phyloP scores from a whole-genome alignment of 2,797 vertebrate species.

The Streptopelia turtur region DNA sequence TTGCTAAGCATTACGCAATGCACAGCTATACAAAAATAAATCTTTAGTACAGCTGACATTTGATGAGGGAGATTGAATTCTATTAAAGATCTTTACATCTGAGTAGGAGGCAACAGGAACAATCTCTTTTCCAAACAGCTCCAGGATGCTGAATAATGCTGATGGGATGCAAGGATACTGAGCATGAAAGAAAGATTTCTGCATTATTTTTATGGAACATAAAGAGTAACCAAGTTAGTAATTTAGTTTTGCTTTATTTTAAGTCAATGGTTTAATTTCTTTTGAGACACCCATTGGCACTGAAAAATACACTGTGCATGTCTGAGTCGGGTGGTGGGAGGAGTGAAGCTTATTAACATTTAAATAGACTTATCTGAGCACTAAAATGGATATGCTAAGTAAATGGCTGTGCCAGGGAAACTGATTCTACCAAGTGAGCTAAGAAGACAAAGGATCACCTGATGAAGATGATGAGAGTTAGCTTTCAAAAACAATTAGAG shows the following conservation, averaged over 20 bases:
- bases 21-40: neutral
- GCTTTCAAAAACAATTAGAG: neutral
- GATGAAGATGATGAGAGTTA: neutral
- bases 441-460: constrained; percentile 20
- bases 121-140: neutral
- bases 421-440: neutral
- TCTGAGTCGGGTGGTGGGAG: constrained; percentile 1
- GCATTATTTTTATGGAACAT: neutral
- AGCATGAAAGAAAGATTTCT: neutral
- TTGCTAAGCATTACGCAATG: neutral
- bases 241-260: constrained; percentile 6
- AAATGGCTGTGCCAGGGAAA: neutral
- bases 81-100: constrained; percentile 1
- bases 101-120: neutral
- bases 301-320: neutral
- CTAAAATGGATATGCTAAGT: constrained; percentile 25
- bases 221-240: neutral
- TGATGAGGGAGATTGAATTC: neutral
- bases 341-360: constrained; percentile 15
- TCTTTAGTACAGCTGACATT: neutral
- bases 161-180: neutral
- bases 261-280: constrained; percentile 2
- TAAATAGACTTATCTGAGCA: constrained; percentile 27
- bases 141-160: neutral
- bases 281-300: neutral